Conservation (phyloP, 2,797 vertebrate species). For the Hephaestus fuliginosus region DNA sequence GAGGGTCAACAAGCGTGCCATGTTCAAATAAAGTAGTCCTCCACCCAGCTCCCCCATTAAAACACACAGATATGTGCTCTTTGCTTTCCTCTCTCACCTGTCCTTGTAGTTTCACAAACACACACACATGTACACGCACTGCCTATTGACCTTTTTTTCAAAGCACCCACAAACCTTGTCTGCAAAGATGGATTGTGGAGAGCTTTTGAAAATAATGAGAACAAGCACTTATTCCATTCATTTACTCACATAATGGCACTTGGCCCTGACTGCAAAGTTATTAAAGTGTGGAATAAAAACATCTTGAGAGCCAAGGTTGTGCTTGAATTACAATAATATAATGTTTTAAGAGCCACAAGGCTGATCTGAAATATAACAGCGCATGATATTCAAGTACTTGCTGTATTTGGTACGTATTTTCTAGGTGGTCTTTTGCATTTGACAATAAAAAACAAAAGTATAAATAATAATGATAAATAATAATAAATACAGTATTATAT, state of each 20-base stretch:
- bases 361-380: slow-evolving; percentile 41
- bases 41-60: slow-evolving; percentile 35
- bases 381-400: background rate
- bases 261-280: slow-evolving; percentile 49
- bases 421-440: background rate
- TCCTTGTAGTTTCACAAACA: background rate
- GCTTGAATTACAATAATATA: slow-evolving; percentile 40
- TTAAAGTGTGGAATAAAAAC: slow-evolving; percentile 61
- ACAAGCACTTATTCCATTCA: slow-evolving; percentile 58
- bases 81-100: slow-evolving; percentile 19
- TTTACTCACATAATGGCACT: slow-evolving; percentile 58
- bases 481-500: background rate
- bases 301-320: slow-evolving; percentile 40
- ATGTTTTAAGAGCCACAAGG: slow-evolving; percentile 33
- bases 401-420: slow-evolving; percentile 10
- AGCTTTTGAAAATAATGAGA: slow-evolving; percentile 63
- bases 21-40: slow-evolving; percentile 73
- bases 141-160: slow-evolving; percentile 29
- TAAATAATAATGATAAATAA: no score
- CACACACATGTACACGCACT: slow-evolving; percentile 3
- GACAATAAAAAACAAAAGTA: background rate
- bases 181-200: slow-evolving; percentile 50
- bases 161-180: slow-evolving; percentile 29
- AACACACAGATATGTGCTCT: slow-evolving; percentile 36
- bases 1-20: slow-evolving; percentile 74